phyloP scores from a whole-genome alignment of 2,797 vertebrate species.

The Octomys mimax region DNA sequence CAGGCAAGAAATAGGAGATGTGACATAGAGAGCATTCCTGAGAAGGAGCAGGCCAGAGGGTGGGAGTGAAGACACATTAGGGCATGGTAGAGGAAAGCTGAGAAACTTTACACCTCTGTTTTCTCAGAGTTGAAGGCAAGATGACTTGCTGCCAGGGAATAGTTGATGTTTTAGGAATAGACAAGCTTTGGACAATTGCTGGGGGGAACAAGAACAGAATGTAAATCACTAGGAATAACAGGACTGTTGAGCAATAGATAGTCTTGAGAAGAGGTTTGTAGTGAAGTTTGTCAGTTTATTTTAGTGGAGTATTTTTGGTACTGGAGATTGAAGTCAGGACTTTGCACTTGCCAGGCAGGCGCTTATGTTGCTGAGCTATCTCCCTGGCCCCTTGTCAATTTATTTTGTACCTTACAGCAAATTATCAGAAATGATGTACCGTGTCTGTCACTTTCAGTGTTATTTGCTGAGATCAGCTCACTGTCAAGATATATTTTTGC shows the following conservation, averaged over 20 bases:
- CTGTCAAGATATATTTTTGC: slow-evolving; percentile 22
- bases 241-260: neutral
- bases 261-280: neutral
- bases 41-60: neutral
- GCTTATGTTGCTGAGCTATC: too few relatives aligned
- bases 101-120: neutral
- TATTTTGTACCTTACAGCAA: neutral
- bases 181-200: neutral
- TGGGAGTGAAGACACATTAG: neutral
- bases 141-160: neutral
- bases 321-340: too few relatives aligned
- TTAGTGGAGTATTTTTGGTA: neutral
- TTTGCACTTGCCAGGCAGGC: too few relatives aligned
- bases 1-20: neutral
- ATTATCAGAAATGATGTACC: neutral
- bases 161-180: slow-evolving; percentile 19
- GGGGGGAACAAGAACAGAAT: neutral
- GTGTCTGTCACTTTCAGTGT: slow-evolving; percentile 12
- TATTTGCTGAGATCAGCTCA: slow-evolving; percentile 26
- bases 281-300: neutral
- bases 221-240: slow-evolving; percentile 1
- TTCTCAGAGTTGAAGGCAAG: neutral
- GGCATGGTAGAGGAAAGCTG: neutral
- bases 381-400: neutral
- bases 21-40: neutral